phyloP scores from a whole-genome alignment of 1,140 invertebrate genomes.

The Cotesia chilonis region DNA sequence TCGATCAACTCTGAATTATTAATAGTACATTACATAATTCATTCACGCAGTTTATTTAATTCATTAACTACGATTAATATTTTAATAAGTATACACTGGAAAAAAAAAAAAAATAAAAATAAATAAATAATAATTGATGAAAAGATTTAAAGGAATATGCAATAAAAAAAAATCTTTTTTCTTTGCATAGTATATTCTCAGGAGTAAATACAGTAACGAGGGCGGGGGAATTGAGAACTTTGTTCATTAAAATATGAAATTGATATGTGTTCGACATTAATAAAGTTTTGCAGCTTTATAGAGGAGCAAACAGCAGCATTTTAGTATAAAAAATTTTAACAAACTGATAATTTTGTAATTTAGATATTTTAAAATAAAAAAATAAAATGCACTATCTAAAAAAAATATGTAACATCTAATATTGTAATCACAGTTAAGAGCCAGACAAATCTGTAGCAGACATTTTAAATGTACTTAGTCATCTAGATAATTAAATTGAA shows the following conservation, averaged over 20 bases:
- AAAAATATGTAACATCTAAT: not conserved
- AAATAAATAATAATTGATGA: not conserved
- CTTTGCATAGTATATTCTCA: not conserved
- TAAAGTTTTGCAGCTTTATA: conserved; percentile 6
- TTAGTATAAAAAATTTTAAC: not conserved
- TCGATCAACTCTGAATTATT: too few relatives aligned
- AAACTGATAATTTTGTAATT: not conserved
- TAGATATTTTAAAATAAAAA: not conserved
- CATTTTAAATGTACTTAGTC: conserved; percentile 37
- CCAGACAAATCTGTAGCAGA: conserved; percentile 31
- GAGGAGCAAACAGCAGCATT: not conserved
- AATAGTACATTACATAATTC: too few relatives aligned
- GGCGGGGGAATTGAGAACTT: not conserved
- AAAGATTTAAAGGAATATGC: not conserved
- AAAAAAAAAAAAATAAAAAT: not conserved
- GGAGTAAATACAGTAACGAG: conserved; percentile 1
- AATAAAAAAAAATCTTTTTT: not conserved
- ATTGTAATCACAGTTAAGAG: not conserved
- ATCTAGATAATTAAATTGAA: conserved; percentile 21
- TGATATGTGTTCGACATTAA: conserved; percentile 5
- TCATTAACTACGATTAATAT: too few relatives aligned
- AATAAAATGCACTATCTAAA: not conserved
- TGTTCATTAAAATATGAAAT: not conserved
- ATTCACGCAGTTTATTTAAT: too few relatives aligned
- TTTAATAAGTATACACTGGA: too few relatives aligned